Base-by-base conservation (phyloP, 2,888 invertebrate genomes). In the Lasius fuliginosus region DNA sequence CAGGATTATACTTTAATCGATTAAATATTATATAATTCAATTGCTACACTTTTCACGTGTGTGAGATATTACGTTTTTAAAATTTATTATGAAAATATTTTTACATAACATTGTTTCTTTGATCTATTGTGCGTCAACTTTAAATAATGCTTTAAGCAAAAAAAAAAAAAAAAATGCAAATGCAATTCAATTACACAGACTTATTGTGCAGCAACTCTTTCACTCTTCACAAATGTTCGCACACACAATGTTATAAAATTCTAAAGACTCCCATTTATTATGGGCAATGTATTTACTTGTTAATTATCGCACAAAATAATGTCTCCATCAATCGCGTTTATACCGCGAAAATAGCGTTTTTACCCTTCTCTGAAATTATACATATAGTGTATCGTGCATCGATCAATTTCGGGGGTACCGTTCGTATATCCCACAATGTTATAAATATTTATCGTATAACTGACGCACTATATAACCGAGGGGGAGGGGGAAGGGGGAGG, bases 301-400 rank as follows among this genome's bases (percentile, higher is more conserved):
- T 40, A 42, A 42, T 23, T 42, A 8, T 46, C 0, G 33, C 15
- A 12, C 1, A 3, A 15, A 18, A 15, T 8, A 46, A 73, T 1
- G 5, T 27, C 18, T 60, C 62, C 46, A 23, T 46, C 46, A 18
- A 40, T 5, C n/a, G 12, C 9, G 1, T 27, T 77, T 30, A 8
- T 18, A 27, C 53, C 8, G 18, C 33, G 23, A 4, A 62, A 73
- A 81, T 73, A 81, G 79, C 73, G 73, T 23, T 79, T 30, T 73
- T 81, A 81, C 73, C 79, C 79, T 81, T 18, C 42, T 81, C 73
- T 71, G 46, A 8, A 60, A 46, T 73, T 46, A 27, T 67, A 46
- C 56, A 36, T 69, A n/a, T 46, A 11, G 68, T 42, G 42, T 69
- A 40, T 49, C 15, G 73, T 71, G 73, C 46, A 46, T 27, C 73